Base-by-base conservation (phyloP, 2,113 vertebrate species). In the Caracal caracal region DNA sequence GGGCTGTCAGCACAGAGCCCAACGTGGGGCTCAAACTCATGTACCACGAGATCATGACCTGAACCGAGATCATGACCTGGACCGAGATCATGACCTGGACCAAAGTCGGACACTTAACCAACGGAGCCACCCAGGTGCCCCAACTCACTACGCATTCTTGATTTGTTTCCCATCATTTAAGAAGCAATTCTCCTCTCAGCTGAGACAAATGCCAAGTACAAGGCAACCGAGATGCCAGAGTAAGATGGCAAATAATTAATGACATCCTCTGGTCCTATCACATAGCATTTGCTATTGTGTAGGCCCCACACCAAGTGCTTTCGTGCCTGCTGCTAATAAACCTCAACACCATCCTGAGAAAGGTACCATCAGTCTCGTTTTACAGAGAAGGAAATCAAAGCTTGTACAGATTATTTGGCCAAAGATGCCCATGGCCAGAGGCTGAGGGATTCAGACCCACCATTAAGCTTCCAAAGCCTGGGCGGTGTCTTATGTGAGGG, bases 201-300 rank as follows among this genome's bases (percentile, higher is more conserved):
- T 12, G 47, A 96, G 78, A 92, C 53, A 76, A 71, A n/a, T 1
- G 73, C 59, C 59, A 71, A 88, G 40, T 6, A 15, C 82, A 78
- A 90, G 65, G 63, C 28, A 28, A 79, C 0, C 2, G 9, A 85
- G 91, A 78, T 53, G 20, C 70, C 19, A 65, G 30, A 76, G 37
- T 37, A 73, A 70, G 56, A 79, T 0, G 33, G 75, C 26, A 15
- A 78, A 12, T 49, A n/a, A 85, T 6, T n/a, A 16, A 33, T 0
- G 15, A 12, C 9, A 40, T 51, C 65, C 51, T 59, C 43, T 17
- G n/a, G 83, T 30, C 33, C 40, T 1, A 15, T 5, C 0, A n/a
- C 0, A 5, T 28, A n/a, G 59, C 4, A 12, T 10, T 0, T 13
- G 26, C 49, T 24, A 3, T 1, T 2, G 12, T 0, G 6, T 0